Base-by-base conservation (phyloP, 2,113 vertebrate genomes). In the Hypocryptadius cinnamomeus region DNA sequence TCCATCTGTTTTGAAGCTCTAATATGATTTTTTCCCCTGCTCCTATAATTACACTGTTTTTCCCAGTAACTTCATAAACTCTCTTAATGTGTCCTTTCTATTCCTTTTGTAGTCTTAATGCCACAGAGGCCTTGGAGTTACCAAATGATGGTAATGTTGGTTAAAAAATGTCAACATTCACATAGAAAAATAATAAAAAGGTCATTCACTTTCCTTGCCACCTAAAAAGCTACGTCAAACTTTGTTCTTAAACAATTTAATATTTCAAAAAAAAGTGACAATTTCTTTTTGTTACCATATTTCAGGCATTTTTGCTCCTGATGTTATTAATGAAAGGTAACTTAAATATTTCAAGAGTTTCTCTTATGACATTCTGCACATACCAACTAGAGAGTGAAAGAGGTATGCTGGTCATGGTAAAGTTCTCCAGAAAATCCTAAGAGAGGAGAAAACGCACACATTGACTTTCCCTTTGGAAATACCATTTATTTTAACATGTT, bases 1-100 rank as follows among this genome's bases (percentile, higher is more conserved):
- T 94, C 95, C 89, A 95, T 92, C 91, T 95, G 91, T 87, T 96
- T 73, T 92, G 85, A 95, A 93, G 90, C 40, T 71, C 68, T 64
- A 51, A 94, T 65, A 84, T 0, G 15, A 4, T 19, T 87, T 81
- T 69, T 72, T 66, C 28, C 11, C 77, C n/a, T 89, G 68, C 37
- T 85, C 45, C 63, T 94, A 60, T 83, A 47, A 44, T 78, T 73
- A 80, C 15, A 80, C 6, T 57, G 50, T 50, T 87, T 91, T 79
- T n/a, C 64, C 44, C 40, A 78, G 37, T 40, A 92, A 88, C 79
- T 85, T 95, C 56, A 71, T 73, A 78, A 82, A 91, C 42, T 51
- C 54, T 53, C 17, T 82, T 85, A 79, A 71, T 13, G 9, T 33
- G 39, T 35, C 37, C 39, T 63, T 79, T 54, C 61, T 65, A 77